phyloP scores from a whole-genome alignment of 1,140 invertebrate species.

The Bombus superbus region DNA sequence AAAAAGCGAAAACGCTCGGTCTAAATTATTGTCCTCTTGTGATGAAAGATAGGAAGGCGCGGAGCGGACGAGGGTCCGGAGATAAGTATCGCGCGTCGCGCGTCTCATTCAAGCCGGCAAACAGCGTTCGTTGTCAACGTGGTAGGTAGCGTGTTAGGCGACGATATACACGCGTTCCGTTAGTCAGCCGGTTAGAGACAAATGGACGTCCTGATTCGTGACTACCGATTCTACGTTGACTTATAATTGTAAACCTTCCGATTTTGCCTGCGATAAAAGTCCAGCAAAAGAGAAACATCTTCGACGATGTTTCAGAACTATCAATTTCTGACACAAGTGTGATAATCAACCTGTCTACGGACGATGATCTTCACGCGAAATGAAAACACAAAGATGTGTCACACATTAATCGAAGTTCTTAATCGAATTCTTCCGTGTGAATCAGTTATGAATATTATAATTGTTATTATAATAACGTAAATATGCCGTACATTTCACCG shows the following conservation, averaged over 20 bases:
- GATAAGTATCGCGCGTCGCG: slow-evolving; percentile 69
- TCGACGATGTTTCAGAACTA: background rate
- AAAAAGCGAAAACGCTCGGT: slow-evolving; percentile 55
- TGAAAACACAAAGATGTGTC: too few relatives aligned
- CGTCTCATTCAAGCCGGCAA: slow-evolving; percentile 60
- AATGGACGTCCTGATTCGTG: slow-evolving; percentile 65
- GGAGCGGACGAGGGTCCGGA: slow-evolving; percentile 57
- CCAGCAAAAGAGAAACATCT: background rate
- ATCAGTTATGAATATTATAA: too few relatives aligned
- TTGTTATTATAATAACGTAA: too few relatives aligned
- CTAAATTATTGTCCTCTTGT: slow-evolving; percentile 64
- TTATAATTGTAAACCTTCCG: slow-evolving; percentile 58
- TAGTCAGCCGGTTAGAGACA: slow-evolving; percentile 63
- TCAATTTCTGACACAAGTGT: background rate
- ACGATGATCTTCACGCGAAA: background rate
- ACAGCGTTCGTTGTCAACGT: slow-evolving; percentile 66
- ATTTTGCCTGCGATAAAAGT: background rate
- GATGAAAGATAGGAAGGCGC: slow-evolving; percentile 65
- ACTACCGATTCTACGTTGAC: slow-evolving; percentile 56
- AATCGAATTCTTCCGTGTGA: too few relatives aligned
- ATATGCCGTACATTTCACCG: too few relatives aligned
- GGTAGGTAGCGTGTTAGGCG: slow-evolving; percentile 64
- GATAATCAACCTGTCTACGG: background rate
- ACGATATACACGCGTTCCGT: slow-evolving; percentile 72
- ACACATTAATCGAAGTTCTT: too few relatives aligned